Conservation (phyloP, 2,888 invertebrate genomes). For the Lordiphosa fenestrarum region DNA sequence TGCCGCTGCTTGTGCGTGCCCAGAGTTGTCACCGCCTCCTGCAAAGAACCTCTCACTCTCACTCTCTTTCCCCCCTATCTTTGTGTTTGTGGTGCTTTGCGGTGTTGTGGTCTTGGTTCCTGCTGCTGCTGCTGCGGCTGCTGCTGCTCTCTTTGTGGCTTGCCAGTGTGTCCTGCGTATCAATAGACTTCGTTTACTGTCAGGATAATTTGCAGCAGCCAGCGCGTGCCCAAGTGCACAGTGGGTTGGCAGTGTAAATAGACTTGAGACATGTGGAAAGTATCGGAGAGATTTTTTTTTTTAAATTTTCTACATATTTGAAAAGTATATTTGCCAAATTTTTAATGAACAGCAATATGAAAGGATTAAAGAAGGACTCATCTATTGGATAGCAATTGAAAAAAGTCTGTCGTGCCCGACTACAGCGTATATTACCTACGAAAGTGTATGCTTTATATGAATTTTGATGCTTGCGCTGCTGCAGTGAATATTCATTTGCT, state of each 20-base stretch:
- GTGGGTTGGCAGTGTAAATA: constrained; percentile 17
- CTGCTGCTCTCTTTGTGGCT: constrained; percentile 39
- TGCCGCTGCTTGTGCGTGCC: constrained; percentile 37
- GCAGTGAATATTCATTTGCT: no score
- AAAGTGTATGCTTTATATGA: no score
- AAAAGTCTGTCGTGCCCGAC: no score
- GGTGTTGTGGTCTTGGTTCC: constrained; percentile 54
- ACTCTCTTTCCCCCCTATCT: constrained; percentile 12
- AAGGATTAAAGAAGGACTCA: no score
- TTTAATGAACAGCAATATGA: no score
- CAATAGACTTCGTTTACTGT: constrained; percentile 57
- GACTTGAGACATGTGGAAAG: no score
- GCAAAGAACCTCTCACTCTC: constrained; percentile 17
- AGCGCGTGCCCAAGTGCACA: constrained; percentile 23
- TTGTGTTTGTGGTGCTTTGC: constrained; percentile 36
- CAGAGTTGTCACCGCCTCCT: constrained; percentile 23
- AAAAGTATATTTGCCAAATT: no score
- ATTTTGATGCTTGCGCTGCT: no score
- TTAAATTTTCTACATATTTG: no score
- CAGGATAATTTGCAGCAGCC: constrained; percentile 44
- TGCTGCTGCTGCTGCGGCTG: constrained; percentile 26
- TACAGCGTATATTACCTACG: no score
- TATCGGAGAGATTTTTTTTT: no score
- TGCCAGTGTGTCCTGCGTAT: constrained; percentile 40
- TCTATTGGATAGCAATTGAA: no score